Conservation (phyloP, 1,140 invertebrate genomes). For the Eufriesea mexicana region DNA sequence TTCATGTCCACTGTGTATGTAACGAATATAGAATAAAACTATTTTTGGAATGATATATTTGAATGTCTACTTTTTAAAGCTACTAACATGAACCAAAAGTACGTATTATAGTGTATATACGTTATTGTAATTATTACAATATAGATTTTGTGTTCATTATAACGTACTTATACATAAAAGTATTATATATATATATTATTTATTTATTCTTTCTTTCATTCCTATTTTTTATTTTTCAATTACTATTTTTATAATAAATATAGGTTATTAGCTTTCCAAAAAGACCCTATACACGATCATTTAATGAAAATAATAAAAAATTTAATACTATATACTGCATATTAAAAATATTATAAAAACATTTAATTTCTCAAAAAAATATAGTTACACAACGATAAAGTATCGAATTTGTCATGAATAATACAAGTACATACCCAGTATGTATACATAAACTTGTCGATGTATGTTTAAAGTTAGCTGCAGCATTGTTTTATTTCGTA, state of each 20-base stretch:
- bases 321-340: too few relatives aligned
- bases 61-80: not conserved
- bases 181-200: not conserved
- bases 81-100: not conserved
- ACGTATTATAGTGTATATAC: not conserved
- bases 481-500: constrained; percentile 24
- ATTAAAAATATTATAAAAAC: too few relatives aligned
- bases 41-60: not conserved
- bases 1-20: not conserved
- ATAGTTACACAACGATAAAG: not conserved
- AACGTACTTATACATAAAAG: not conserved
- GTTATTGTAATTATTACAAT: too few relatives aligned
- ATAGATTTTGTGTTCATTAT: not conserved
- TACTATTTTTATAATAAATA: not conserved
- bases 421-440: constrained; percentile 11
- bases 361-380: not conserved
- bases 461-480: not conserved
- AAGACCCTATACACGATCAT: not conserved
- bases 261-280: not conserved
- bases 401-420: not conserved
- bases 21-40: not conserved
- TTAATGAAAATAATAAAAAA: too few relatives aligned
- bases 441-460: not conserved
- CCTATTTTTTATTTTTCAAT: not conserved
- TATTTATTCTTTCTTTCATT: not conserved